Evolutionary conservation across 1,140 invertebrate genomes (phyloP), one percentile per base, ranked within the genome.

Genomic region (Drosophila azteca): DNA sequence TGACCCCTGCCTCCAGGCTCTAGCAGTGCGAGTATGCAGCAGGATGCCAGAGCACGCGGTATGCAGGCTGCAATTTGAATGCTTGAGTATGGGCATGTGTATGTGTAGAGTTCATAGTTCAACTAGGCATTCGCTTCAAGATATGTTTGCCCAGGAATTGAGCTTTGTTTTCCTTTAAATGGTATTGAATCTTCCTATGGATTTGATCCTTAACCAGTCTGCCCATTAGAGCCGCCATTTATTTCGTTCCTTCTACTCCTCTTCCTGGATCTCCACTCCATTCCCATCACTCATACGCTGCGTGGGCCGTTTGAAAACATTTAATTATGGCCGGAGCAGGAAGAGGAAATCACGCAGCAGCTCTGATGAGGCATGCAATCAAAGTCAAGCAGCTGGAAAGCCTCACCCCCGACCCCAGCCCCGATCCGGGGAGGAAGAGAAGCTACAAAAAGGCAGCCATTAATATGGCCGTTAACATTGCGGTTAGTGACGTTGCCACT

Each of bases 381-480:
- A 81, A 87, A 85, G 78, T 75, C 74, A 87, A 87, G 82, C 69
- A 81, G 75, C 74, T 76, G 70, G 54, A 78, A 72, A 77, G 17
- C 31, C 72, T 61, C 79, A 67, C 62, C 71, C 75, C 26, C 26
- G 26, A 6, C 26, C 1, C 71, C 72, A 77, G 59, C 50, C 69
- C 24, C 53, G 24, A 5, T 4, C 54, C 57, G 74, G 26, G 59
- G 31, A 13, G 24, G 31, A 17, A 20, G 41, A 15, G 43, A 46
- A 31, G 44, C 55, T 48, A 35, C 31, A 54, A 63, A 68, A 83
- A 79, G 71, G 66, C 64, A 39, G 65, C 78, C 66, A 85, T 85
- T 87, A 85, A 85, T 87, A 78, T 72, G 82, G 65, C 82, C 75
- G 82, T 85, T 85, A 81, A 81, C 82, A 78, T 81, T 85, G 82